These are phyloP conservation scores for Chondrosia reniformis DNA, from an alignment of 37 sponge, comb jelly and placozoan genomes.

Conservation along the genomic window DNA sequence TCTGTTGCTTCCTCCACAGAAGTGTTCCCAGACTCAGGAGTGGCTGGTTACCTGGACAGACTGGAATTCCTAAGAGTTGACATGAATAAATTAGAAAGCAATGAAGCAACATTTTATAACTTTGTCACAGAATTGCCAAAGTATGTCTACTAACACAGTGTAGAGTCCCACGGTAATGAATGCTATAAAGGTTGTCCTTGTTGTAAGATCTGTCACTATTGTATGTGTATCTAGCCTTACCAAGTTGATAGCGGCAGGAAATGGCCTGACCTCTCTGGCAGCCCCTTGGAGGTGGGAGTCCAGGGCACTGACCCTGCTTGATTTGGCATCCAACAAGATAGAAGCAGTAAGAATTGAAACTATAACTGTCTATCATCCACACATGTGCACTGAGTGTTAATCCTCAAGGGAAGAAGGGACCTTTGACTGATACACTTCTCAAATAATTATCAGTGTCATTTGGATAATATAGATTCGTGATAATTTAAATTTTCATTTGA, in stretches of 20 bases:
- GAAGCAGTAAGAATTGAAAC: too few species aligned
- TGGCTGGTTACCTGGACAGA: slow-evolving; percentile 45
- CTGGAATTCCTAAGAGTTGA: slow-evolving; percentile 46
- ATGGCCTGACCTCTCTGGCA: slow-evolving; percentile 55
- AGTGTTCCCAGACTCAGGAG: slow-evolving; percentile 19
- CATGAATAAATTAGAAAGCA: slow-evolving; percentile 34
- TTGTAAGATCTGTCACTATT: too few species aligned
- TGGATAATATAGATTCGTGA: too few species aligned
- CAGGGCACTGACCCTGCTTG: slow-evolving; percentile 36
- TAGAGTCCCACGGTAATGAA: not conserved
- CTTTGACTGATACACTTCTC: too few species aligned
- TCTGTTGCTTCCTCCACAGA: not conserved
- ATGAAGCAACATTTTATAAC: slow-evolving; percentile 36
- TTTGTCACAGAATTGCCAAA: slow-evolving; percentile 60
- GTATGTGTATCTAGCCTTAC: too few species aligned
- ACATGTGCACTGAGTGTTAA: too few species aligned
- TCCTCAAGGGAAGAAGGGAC: too few species aligned
- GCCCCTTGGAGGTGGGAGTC: slow-evolving; percentile 67
- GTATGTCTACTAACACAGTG: slow-evolving; percentile 30
- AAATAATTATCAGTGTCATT: too few species aligned
- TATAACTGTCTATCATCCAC: too few species aligned
- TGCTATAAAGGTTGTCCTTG: too few species aligned
- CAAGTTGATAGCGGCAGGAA: slow-evolving; percentile 65
- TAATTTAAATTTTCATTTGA: too few species aligned
- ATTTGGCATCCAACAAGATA: slow-evolving; percentile 34